phyloP scores from a whole-genome alignment of 2,797 vertebrate genomes.

The Xerus rutilus region DNA sequence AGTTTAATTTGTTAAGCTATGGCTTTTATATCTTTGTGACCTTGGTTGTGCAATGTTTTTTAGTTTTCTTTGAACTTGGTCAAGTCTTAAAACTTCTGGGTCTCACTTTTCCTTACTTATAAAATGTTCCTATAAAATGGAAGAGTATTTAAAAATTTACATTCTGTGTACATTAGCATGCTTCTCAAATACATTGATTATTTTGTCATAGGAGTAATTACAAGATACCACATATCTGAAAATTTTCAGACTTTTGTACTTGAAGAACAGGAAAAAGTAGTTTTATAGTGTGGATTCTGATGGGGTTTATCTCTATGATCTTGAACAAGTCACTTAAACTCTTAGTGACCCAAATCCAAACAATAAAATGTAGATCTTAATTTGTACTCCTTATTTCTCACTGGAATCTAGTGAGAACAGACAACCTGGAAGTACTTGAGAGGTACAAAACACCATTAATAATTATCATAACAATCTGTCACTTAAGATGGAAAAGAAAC shows the following conservation, averaged over 20 bases:
- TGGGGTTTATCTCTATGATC: neutral
- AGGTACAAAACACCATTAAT: neutral
- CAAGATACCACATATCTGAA: neutral
- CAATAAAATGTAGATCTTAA: neutral
- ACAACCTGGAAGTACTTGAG: neutral
- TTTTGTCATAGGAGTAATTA: neutral
- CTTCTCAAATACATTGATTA: constrained; percentile 5
- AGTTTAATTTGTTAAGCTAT: neutral
- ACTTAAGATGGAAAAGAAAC: neutral
- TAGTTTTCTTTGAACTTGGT: neutral
- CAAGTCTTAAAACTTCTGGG: constrained; percentile 13
- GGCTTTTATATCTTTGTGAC: neutral
- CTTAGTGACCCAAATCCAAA: neutral
- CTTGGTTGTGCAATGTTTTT: neutral
- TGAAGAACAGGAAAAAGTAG: neutral
- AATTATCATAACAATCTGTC: neutral
- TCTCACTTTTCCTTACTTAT: constrained; percentile 36
- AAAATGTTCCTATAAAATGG: constrained; percentile 19
- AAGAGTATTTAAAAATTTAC: neutral
- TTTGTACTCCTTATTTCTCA: neutral
- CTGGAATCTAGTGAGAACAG: neutral
- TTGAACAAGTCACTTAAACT: constrained; percentile 6
- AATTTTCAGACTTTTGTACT: neutral
- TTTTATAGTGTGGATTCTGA: constrained; percentile 24
- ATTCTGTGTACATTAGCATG: neutral